Conservation (phyloP, 2,888 invertebrate genomes). For the Eurytoma californica region DNA sequence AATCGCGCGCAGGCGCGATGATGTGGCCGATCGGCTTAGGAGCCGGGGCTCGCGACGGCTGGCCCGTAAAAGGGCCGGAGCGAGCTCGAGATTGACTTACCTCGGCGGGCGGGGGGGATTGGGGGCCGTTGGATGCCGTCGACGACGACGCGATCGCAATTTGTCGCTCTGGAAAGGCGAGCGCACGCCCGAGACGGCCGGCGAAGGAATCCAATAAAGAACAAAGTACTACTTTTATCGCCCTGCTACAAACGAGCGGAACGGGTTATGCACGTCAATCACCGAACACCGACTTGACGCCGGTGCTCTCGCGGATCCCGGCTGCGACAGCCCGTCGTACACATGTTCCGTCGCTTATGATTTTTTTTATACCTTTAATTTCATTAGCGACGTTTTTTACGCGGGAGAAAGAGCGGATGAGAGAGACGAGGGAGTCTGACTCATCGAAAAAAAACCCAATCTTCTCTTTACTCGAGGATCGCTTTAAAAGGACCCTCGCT, state of each 20-base stretch:
- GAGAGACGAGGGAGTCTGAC: background rate
- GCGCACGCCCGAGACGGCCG: slow-evolving; percentile 4
- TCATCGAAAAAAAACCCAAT: slow-evolving; percentile 28
- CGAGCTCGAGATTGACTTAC: slow-evolving; percentile 29
- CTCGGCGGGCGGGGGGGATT: slow-evolving; percentile 17
- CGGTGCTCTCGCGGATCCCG: background rate
- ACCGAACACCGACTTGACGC: slow-evolving; percentile 23
- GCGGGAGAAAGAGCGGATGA: background rate
- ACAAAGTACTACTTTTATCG: slow-evolving; percentile 56
- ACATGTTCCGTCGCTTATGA: slow-evolving; percentile 34
- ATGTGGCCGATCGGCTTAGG: background rate
- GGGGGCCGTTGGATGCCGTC: slow-evolving; percentile 1
- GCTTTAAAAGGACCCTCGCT: slow-evolving; percentile 6
- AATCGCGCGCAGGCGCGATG: too few relatives aligned
- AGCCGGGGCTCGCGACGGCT: background rate
- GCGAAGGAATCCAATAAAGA: slow-evolving; percentile 55
- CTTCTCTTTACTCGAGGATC: slow-evolving; percentile 4
- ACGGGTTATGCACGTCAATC: slow-evolving; percentile 55
- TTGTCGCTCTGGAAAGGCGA: slow-evolving; percentile 37
- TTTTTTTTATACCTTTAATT: slow-evolving; percentile 49
- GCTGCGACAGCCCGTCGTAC: background rate
- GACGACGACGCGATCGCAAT: slow-evolving; percentile 29
- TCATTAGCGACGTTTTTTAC: slow-evolving; percentile 32
- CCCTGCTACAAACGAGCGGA: slow-evolving; percentile 48
- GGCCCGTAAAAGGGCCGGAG: slow-evolving; percentile 5